These are phyloP conservation scores for Euborellia annulipes DNA, from an alignment of 1,140 invertebrate genomes.

Conservation along the genomic window DNA sequence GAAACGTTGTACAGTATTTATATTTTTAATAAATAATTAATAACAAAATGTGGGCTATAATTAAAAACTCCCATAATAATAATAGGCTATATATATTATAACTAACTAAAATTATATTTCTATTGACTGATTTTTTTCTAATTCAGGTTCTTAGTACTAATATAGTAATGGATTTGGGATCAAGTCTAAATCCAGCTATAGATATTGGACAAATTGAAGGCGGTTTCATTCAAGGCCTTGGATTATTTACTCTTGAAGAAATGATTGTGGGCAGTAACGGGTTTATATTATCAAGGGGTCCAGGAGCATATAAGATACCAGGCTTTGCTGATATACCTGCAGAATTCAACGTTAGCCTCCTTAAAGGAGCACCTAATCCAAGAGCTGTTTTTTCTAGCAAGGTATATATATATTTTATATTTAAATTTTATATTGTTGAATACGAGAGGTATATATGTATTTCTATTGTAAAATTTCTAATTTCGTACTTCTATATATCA, in stretches of 20 bases:
- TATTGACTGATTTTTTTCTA: too few relatives aligned
- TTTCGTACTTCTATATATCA: too few relatives aligned
- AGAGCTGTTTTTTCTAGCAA: conserved; percentile 90
- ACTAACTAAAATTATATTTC: too few relatives aligned
- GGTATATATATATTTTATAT: too few relatives aligned
- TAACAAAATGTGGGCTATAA: too few relatives aligned
- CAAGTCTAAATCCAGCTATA: conserved; percentile 87
- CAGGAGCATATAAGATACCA: conserved; percentile 87
- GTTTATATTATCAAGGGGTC: conserved; percentile 64
- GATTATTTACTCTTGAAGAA: conserved; percentile 82
- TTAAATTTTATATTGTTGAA: too few relatives aligned
- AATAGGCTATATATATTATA: too few relatives aligned
- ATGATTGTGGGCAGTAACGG: conserved; percentile 71
- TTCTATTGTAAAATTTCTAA: too few relatives aligned
- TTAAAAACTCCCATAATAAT: too few relatives aligned
- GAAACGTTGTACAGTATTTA: too few relatives aligned
- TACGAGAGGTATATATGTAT: too few relatives aligned
- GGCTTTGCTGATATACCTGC: conserved; percentile 76
- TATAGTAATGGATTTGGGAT: conserved; percentile 89
- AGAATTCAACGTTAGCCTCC: conserved; percentile 82
- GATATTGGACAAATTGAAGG: conserved; percentile 95
- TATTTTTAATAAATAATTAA: too few relatives aligned
- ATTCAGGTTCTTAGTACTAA: conserved; percentile 70
- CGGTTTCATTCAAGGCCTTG: conserved; percentile 84
- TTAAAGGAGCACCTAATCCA: conserved; percentile 75